Base-by-base conservation (phyloP, 2,888 invertebrate species). In the Drosophila rubida region DNA sequence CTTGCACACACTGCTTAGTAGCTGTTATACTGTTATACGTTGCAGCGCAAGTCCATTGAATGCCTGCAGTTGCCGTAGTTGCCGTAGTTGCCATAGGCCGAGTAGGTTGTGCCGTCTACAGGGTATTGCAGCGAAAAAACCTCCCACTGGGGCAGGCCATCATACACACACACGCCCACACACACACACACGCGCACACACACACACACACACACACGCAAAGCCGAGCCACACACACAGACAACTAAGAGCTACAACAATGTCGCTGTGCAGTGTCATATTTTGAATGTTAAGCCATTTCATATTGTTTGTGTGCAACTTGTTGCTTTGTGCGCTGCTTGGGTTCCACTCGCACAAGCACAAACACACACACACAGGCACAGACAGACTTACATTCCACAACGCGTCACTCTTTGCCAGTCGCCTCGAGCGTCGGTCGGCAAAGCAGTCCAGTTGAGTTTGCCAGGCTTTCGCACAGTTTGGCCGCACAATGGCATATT, bases 361-460 rank as follows among this genome's bases (percentile, higher is more conserved):
- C 19, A 19, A 1, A 32, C 3, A 9, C 45, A 39, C 49, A 37
- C 32, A 27, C 46, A 13, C 22, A 11, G 5, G 25, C 44, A 19
- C 19, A 19, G 2, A 19, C 19, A 19, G 39, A 50, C 50, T 23
- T 45, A 37, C 32, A n/a, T 41, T 55, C 50, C 50, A 62, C 55
- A 37, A 13, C 7, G 35, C 35, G 14, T 37, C 35, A 19, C 19
- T n/a, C n/a, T n/a, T n/a, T n/a, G n/a, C n/a, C n/a, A n/a, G n/a
- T n/a, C n/a, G n/a, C n/a, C n/a, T 2, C 19, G 19, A 19, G 19
- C 19, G 14, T 41, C 11, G 30, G 70, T 75, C 64, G 73, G 53
- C 53, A 54, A 74, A 70, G 73, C 73, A 75, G 73, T 76, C 4
- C 27, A 27, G 9, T 8, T 8, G 27, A 3, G 8, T 27, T 27